Evolutionary conservation across 2,797 vertebrate species (phyloP).

Genomic region (Oreochromis grahami): DNA sequence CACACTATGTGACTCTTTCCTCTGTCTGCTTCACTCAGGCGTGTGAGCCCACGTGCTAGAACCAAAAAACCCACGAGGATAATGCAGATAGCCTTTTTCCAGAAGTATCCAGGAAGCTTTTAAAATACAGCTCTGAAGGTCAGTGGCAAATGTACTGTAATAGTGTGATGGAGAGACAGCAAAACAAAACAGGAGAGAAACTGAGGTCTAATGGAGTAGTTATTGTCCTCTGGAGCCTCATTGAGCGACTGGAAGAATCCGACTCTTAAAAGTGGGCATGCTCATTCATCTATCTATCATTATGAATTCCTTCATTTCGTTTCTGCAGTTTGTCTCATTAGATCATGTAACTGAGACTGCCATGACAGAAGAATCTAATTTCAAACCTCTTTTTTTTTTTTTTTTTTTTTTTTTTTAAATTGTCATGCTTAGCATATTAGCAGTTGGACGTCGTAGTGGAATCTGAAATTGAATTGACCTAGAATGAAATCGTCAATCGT

Average conservation of each 20-base stretch:
- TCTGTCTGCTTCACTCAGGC: background rate
- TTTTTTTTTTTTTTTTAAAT: conserved; percentile 6
- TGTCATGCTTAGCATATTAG: background rate
- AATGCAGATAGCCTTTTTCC: background rate
- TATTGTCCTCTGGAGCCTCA: conserved; percentile 42
- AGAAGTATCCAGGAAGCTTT: conserved; percentile 37
- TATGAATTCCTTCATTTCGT: background rate
- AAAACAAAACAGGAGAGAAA: background rate
- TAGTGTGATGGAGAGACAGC: conserved; percentile 3
- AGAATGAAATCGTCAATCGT: background rate
- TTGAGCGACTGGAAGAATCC: conserved; percentile 35
- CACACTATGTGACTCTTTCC: background rate
- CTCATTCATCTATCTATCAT: conserved; percentile 3
- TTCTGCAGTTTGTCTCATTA: conserved; percentile 16
- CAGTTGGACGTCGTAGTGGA: background rate
- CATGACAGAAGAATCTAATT: conserved; percentile 10
- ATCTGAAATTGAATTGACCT: conserved; percentile 6
- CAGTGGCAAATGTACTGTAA: conserved; percentile 7
- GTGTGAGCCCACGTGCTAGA: background rate
- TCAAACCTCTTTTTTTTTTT: background rate
- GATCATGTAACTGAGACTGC: background rate
- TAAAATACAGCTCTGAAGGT: conserved; percentile 18
- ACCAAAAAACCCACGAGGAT: background rate
- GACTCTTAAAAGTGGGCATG: background rate
- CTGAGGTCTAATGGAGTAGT: conserved; percentile 48